Evolutionary conservation across 2,888 invertebrate genomes (phyloP).

Genomic region (Scelioninae gen. 1): DNA sequence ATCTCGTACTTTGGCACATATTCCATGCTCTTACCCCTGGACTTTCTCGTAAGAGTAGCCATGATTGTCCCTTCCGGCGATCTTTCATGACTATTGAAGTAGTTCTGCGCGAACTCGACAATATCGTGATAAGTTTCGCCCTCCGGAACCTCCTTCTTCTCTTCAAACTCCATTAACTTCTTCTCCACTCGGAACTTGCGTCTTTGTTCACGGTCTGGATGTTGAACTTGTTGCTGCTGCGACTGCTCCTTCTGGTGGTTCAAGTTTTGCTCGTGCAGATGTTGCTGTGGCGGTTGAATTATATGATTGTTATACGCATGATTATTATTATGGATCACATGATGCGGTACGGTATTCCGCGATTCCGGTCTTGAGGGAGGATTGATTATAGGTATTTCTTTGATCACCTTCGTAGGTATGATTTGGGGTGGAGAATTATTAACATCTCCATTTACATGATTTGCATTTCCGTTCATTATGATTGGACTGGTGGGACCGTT

Average conservation of each 20-base stretch:
- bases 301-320: slow-evolving; percentile 41
- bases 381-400: slow-evolving; percentile 76
- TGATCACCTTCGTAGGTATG: slow-evolving; percentile 77
- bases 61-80: slow-evolving; percentile 95
- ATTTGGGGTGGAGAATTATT: slow-evolving; percentile 79
- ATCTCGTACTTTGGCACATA: slow-evolving; percentile 95
- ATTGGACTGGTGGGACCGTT: slow-evolving; percentile 78
- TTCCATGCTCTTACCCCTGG: slow-evolving; percentile 89
- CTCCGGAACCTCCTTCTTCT: slow-evolving; percentile 82
- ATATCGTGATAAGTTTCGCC: slow-evolving; percentile 89
- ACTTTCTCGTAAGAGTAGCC: slow-evolving; percentile 92
- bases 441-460: slow-evolving; percentile 76
- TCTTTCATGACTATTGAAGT: slow-evolving; percentile 95
- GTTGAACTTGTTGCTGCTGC: slow-evolving; percentile 78
- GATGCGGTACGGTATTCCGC: slow-evolving; percentile 74
- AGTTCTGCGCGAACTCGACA: slow-evolving; percentile 96
- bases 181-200: slow-evolving; percentile 94
- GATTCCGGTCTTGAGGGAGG: slow-evolving; percentile 79
- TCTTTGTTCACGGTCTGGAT: slow-evolving; percentile 90
- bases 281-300: slow-evolving; percentile 69
- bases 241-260: slow-evolving; percentile 73
- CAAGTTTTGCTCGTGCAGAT: slow-evolving; percentile 69
- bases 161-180: slow-evolving; percentile 92
- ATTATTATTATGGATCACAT: slow-evolving; percentile 71
- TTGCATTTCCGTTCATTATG: slow-evolving; percentile 77